Evolutionary conservation across 2,888 invertebrate species (phyloP).

Genomic region (Torymus texanus): DNA sequence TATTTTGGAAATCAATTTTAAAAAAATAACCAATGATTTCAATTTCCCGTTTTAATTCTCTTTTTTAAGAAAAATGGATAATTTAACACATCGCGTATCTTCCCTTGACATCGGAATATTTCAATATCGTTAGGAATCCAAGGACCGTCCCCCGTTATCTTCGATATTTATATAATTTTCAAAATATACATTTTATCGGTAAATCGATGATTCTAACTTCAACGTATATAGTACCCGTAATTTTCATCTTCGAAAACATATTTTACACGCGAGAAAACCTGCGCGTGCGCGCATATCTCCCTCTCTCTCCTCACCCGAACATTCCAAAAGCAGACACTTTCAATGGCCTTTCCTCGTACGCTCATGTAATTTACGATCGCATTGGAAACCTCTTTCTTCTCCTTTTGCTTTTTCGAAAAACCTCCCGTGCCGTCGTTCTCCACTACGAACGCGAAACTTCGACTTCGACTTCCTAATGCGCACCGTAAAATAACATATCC

Average conservation of each 20-base stretch:
- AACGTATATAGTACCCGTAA: not conserved
- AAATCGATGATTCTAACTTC: too few relatives aligned
- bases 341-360: conserved; percentile 20
- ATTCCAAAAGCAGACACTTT: conserved; percentile 31
- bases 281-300: not conserved
- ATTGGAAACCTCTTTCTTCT: conserved; percentile 4
- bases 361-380: conserved; percentile 34
- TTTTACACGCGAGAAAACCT: conserved; percentile 12
- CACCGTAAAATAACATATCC: conserved; percentile 18
- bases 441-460: not conserved
- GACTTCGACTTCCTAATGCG: conserved; percentile 24
- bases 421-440: not conserved
- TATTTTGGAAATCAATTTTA: too few relatives aligned
- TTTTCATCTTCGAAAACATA: not conserved
- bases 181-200: too few relatives aligned
- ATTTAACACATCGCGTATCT: too few relatives aligned
- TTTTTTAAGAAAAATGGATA: too few relatives aligned
- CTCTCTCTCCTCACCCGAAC: not conserved
- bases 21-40: too few relatives aligned
- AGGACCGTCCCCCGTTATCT: too few relatives aligned
- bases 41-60: too few relatives aligned
- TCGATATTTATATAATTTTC: too few relatives aligned
- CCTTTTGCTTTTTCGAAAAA: conserved; percentile 16
- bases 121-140: too few relatives aligned
- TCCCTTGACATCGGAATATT: too few relatives aligned